phyloP scores from a whole-genome alignment of 92 coral and sea anemone genomes.

The Nematostella vectensis region DNA sequence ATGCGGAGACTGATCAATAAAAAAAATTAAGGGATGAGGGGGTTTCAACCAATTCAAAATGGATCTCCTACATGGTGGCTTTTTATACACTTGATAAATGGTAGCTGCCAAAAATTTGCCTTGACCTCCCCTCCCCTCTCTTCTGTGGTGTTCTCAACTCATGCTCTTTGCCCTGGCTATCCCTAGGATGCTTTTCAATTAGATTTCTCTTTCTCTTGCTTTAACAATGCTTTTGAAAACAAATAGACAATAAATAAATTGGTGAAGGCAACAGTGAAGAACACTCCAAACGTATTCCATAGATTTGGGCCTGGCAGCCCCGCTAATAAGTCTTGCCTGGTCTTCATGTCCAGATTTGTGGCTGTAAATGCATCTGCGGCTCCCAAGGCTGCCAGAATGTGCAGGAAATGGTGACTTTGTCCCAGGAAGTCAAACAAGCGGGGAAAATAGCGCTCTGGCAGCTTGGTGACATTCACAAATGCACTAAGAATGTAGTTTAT shows the following conservation, averaged over 20 bases:
- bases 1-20: no score
- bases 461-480: constrained; percentile 45
- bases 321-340: constrained; percentile 35
- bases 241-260: constrained; percentile 11
- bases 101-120: no score
- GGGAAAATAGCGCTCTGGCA: constrained; percentile 75
- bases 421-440: constrained; percentile 79
- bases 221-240: constrained; percentile 16
- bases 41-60: no score
- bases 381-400: constrained; percentile 69
- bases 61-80: no score
- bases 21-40: no score
- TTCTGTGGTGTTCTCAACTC: no score
- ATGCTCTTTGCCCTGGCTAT: no score
- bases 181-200: no score
- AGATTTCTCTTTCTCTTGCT: constrained; percentile 6
- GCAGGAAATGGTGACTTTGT: constrained; percentile 94
- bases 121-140: no score
- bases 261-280: constrained; percentile 1
- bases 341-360: constrained; percentile 60
- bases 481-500: constrained; percentile 48
- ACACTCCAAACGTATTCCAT: constrained; percentile 11
- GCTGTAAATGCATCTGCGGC: constrained; percentile 78
- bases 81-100: no score
- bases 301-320: constrained; percentile 21